Percentiles rank a stretch among this genome's conserved stretches.
Conservation (phyloP, 2,888 invertebrate species). For the Andrena camellia region DNA sequence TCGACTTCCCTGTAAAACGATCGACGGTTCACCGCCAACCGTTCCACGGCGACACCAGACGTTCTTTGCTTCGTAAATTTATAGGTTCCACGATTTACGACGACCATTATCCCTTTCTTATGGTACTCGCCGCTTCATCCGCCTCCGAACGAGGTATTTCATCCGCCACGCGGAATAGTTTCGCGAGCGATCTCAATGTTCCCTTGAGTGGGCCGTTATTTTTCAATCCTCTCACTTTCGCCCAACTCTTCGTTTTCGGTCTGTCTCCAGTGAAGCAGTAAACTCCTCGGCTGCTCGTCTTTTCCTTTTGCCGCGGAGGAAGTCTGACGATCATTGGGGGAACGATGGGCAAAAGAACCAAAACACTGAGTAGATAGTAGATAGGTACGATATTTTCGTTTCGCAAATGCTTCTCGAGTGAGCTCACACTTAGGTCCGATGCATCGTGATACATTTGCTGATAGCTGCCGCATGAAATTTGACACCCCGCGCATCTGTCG, state of each 20-base stretch:
- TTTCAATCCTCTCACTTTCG: neutral
- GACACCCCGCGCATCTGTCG: slow-evolving; percentile 27
- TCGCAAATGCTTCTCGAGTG: neutral
- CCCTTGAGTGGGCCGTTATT: neutral
- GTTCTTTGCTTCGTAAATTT: slow-evolving; percentile 24
- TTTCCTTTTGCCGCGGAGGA: neutral
- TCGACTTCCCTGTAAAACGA: neutral
- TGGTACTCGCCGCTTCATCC: slow-evolving; percentile 5
- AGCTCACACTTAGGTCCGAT: neutral
- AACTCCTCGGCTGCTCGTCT: neutral
- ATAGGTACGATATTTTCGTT: neutral
- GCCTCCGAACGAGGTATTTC: slow-evolving; percentile 6
- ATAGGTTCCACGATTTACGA: slow-evolving; percentile 36
- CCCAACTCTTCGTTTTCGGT: neutral
- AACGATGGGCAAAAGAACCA: slow-evolving; percentile 20
- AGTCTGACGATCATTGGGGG: neutral
- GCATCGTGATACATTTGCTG: neutral
- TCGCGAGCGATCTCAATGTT: neutral
- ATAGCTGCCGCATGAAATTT: slow-evolving; percentile 24
- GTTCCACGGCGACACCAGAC: neutral
- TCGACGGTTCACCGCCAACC: neutral
- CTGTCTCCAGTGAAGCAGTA: neutral
- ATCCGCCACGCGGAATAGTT: neutral
- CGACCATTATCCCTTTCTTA: slow-evolving; percentile 3
- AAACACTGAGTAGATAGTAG: neutral